phyloP scores from a whole-genome alignment of 2,797 vertebrate species.

The Microctenopoma steveboyesi region DNA sequence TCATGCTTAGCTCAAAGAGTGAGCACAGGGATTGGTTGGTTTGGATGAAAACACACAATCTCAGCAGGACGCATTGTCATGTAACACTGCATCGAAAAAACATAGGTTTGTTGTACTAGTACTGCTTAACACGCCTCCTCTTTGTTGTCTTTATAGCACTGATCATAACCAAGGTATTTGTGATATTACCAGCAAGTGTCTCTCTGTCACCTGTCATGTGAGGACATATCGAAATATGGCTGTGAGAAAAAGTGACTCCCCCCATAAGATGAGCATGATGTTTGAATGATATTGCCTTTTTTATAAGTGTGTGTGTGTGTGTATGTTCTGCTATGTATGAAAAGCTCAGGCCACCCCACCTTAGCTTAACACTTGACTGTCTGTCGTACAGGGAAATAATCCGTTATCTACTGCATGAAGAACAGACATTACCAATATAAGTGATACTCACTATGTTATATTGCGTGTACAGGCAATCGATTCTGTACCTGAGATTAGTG shows the following conservation, averaged over 20 bases:
- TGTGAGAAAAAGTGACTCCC: slow-evolving; percentile 10
- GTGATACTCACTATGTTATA: not conserved
- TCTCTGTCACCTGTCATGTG: not conserved
- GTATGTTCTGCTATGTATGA: not conserved
- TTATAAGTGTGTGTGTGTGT: not conserved
- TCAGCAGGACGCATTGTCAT: not conserved
- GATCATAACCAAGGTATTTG: not conserved
- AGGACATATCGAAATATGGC: slow-evolving; percentile 37
- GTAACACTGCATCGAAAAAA: not conserved
- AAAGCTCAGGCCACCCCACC: not conserved
- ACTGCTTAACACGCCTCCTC: slow-evolving; percentile 1
- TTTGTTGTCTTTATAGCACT: slow-evolving; percentile 7
- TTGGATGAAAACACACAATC: not conserved
- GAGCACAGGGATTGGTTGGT: not conserved
- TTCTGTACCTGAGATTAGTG: too few species aligned
- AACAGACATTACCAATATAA: not conserved
- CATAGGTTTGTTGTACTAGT: not conserved
- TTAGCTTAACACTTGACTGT: not conserved
- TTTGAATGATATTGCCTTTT: slow-evolving; percentile 31
- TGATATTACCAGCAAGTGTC: not conserved
- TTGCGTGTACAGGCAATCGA: too few species aligned
- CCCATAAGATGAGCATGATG: slow-evolving; percentile 21
- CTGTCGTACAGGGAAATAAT: not conserved
- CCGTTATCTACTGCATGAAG: not conserved
- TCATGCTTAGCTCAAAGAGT: too few species aligned